Conservation (phyloP, 2,888 invertebrate species). For the Pyralis farinalis region DNA sequence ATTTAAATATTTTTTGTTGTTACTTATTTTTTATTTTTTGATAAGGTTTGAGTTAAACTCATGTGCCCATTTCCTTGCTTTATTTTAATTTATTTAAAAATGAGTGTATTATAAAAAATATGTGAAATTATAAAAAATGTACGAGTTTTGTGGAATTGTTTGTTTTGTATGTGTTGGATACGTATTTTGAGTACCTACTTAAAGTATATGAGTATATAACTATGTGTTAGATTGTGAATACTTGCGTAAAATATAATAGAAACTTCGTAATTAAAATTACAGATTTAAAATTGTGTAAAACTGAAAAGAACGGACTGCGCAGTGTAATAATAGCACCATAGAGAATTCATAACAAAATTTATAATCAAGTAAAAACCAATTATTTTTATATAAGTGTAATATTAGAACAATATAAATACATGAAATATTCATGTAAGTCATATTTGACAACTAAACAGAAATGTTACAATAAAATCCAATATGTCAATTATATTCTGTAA, state of each 20-base stretch:
- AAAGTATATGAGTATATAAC: slow-evolving; percentile 6
- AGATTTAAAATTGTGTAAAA: no score
- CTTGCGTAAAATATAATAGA: background rate
- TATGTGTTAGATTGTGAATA: slow-evolving; percentile 5
- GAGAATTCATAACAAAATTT: no score
- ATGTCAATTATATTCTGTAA: no score
- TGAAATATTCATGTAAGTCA: no score
- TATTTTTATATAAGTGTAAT: no score
- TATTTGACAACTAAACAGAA: no score
- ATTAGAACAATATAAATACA: no score
- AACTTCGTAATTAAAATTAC: background rate
- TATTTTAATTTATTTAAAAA: slow-evolving; percentile 37
- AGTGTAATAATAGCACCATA: no score
- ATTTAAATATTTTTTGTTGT: slow-evolving; percentile 31
- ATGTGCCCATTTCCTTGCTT: slow-evolving; percentile 60
- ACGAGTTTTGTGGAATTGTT: slow-evolving; percentile 13
- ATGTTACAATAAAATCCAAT: no score
- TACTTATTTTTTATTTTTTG: slow-evolving; percentile 24
- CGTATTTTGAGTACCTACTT: slow-evolving; percentile 9
- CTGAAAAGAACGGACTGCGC: no score
- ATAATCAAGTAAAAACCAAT: no score
- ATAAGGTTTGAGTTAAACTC: slow-evolving; percentile 66
- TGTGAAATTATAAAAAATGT: slow-evolving; percentile 2
- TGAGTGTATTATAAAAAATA: slow-evolving; percentile 5
- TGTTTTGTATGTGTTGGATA: slow-evolving; percentile 17